A percentile compares a stretch with the other conserved stretches of the same genome.
These are phyloP conservation scores for Taenioides sp. DNA, from an alignment of 2,797 vertebrate genomes.

Conservation along the genomic window DNA sequence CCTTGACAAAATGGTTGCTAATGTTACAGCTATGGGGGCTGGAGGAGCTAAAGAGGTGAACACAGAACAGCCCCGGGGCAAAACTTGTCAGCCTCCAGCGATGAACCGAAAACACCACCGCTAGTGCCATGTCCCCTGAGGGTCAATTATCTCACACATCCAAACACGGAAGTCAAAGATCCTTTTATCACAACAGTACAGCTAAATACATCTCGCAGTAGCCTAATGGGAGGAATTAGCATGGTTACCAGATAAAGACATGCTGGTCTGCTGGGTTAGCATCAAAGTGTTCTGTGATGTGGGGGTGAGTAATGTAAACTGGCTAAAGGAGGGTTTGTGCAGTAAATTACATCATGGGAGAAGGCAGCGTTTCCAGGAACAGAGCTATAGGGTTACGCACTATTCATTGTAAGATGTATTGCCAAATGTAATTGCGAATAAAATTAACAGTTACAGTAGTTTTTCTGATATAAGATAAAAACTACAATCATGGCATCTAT, in stretches of 20 bases:
- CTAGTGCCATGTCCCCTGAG: conserved; percentile 41
- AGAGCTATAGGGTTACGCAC: background rate
- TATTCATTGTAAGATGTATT: background rate
- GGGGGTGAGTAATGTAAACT: conserved; percentile 5
- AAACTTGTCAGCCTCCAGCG: conserved; percentile 56
- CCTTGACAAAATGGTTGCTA: conserved; percentile 4
- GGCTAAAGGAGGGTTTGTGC: background rate
- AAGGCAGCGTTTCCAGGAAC: conserved; percentile 3
- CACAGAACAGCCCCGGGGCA: conserved; percentile 38
- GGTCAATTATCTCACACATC: conserved; percentile 44
- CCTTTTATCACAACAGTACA: conserved; percentile 22
- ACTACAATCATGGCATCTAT: too few species aligned
- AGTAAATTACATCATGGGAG: conserved; percentile 3
- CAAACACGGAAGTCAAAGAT: conserved; percentile 26
- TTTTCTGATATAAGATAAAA: too few species aligned
- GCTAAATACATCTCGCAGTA: conserved; percentile 12
- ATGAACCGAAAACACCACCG: conserved; percentile 36
- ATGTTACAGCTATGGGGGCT: conserved; percentile 8
- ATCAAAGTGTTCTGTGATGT: conserved; percentile 26
- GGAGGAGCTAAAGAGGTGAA: conserved; percentile 43
- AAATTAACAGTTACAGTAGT: background rate
- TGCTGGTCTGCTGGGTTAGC: background rate
- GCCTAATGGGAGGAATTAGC: conserved; percentile 23
- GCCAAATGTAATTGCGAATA: background rate
- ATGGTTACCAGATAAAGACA: conserved; percentile 28